A percentile compares a stretch with the other conserved stretches of the same genome.
Evolutionary conservation across 2,113 vertebrate species (phyloP).

Genomic region (Phaethornis superciliosus): DNA sequence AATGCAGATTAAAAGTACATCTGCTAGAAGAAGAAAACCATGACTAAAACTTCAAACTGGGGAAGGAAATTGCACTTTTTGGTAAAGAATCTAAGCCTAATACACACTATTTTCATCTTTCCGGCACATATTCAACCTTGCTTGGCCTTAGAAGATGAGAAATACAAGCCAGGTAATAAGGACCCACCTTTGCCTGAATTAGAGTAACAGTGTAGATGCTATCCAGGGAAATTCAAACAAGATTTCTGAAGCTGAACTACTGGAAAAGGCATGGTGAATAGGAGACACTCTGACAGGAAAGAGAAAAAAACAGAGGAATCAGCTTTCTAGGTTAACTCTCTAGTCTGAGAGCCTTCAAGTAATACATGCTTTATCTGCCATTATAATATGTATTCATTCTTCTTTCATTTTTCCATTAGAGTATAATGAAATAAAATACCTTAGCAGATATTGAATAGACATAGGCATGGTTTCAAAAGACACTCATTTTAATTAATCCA

Average conservation of each 20-base stretch:
- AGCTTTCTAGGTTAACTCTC: neutral
- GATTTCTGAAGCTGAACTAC: neutral
- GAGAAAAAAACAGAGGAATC: neutral
- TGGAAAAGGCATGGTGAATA: neutral
- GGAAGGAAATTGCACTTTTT: neutral
- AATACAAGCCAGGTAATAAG: neutral
- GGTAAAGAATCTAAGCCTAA: neutral
- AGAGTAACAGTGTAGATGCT: neutral
- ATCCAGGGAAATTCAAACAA: neutral
- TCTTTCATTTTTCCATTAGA: neutral
- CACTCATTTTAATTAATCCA: neutral
- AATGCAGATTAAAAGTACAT: neutral
- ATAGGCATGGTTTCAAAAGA: neutral
- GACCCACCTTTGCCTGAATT: neutral
- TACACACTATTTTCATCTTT: neutral
- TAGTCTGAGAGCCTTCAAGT: neutral
- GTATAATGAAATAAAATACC: neutral
- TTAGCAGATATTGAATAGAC: neutral
- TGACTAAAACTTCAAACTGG: neutral
- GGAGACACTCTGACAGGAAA: neutral
- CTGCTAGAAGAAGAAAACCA: neutral
- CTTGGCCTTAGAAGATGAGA: neutral
- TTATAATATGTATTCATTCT: neutral
- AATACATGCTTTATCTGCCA: neutral
- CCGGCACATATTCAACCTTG: neutral